These are phyloP conservation scores for Morphnarchus princeps DNA, from an alignment of 2,113 vertebrate genomes.

Conservation along the genomic window DNA sequence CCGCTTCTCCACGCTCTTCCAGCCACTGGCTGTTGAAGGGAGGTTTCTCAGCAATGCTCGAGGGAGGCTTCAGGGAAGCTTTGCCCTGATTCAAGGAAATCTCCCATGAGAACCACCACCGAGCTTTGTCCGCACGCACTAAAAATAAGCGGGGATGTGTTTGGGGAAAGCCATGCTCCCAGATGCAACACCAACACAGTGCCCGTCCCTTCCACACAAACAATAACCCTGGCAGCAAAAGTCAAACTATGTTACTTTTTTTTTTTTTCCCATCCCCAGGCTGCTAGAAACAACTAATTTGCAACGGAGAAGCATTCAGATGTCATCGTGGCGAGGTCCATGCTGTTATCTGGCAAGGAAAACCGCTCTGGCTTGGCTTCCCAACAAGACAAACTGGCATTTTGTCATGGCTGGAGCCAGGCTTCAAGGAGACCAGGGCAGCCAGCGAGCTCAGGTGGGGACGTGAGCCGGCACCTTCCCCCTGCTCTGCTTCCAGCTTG, in stretches of 20 bases:
- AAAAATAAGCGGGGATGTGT: accelerated
- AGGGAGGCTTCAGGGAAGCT: neutral
- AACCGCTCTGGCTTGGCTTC: neutral
- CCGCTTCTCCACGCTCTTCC: neutral
- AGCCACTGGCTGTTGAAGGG: accelerated
- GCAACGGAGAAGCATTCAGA: neutral
- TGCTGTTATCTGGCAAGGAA: neutral
- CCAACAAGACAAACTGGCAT: conserved; percentile 26
- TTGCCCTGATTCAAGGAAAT: neutral
- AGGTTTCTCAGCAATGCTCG: neutral
- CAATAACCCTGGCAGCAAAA: neutral
- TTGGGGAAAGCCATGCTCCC: neutral
- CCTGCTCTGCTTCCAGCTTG: conserved; percentile 4
- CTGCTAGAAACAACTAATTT: neutral
- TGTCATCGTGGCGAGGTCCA: neutral
- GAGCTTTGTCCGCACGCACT: accelerated
- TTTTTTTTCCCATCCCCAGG: neutral
- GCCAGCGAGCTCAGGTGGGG: neutral
- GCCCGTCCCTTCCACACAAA: neutral
- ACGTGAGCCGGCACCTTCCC: neutral
- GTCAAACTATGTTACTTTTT: neutral
- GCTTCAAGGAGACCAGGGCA: neutral
- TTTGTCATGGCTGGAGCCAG: neutral
- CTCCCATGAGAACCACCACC: neutral
- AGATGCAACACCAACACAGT: neutral